Conservation (phyloP, 1,140 invertebrate species). For the Aplysia californica region DNA sequence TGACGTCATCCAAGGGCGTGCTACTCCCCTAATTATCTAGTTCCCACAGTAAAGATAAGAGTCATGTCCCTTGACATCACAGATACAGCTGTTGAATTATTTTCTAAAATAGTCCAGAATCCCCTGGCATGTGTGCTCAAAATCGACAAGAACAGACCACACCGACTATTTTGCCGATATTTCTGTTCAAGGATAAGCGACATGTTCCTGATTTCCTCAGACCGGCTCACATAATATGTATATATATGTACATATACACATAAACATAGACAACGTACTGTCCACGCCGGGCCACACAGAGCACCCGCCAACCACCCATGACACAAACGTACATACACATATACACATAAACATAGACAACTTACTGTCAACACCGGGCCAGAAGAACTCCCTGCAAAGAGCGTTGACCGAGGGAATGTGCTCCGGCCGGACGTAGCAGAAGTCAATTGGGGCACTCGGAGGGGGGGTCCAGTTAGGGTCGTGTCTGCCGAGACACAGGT, state of each 20-base stretch:
- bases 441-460: conserved; percentile 76
- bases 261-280: conserved; percentile 73
- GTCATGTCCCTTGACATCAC: too few relatives aligned
- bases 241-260: neutral
- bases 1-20: too few relatives aligned
- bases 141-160: too few relatives aligned
- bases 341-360: conserved; percentile 33
- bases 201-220: too few relatives aligned
- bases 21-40: too few relatives aligned
- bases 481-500: conserved; percentile 66
- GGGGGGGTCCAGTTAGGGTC: conserved; percentile 68
- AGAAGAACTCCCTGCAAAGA: conserved; percentile 85
- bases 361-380: conserved; percentile 91
- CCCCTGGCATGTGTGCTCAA: too few relatives aligned
- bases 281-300: conserved; percentile 94
- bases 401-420: conserved; percentile 89
- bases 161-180: too few relatives aligned
- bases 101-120: too few relatives aligned
- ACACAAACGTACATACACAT: neutral
- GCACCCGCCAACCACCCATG: conserved; percentile 82
- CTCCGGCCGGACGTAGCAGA: conserved; percentile 86
- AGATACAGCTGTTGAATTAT: too few relatives aligned
- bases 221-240: too few relatives aligned
- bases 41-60: too few relatives aligned
- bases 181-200: neutral